Conservation (phyloP, 30 jellyfish, hydroid and myxozoan genomes). For the Aurelia sp. region DNA sequence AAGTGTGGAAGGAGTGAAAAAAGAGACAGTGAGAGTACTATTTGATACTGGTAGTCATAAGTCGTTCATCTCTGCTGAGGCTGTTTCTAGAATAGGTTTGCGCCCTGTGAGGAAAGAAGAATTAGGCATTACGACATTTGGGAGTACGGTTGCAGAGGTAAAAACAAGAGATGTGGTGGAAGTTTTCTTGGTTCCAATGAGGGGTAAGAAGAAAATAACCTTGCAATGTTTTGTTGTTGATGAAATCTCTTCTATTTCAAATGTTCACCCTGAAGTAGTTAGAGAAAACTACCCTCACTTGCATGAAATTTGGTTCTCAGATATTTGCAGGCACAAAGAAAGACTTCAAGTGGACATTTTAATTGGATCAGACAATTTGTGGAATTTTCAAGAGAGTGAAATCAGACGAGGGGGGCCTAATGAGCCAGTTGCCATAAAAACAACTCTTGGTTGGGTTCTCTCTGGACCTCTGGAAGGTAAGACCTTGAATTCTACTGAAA, state of each 20-base stretch:
- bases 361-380: constrained; percentile 45
- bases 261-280: constrained; percentile 24
- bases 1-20: constrained; percentile 43
- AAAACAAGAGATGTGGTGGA: constrained; percentile 63
- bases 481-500: constrained; percentile 28
- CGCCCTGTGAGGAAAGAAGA: constrained; percentile 60
- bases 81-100: constrained; percentile 46
- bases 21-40: constrained; percentile 58
- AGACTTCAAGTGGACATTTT: constrained; percentile 39
- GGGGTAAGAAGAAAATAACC: not conserved
- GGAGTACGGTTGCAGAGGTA: constrained; percentile 39
- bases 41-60: constrained; percentile 63
- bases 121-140: constrained; percentile 49
- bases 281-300: not conserved
- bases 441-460: constrained; percentile 43
- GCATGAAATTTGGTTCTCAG: constrained; percentile 42
- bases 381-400: constrained; percentile 50
- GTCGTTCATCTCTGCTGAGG: constrained; percentile 65
- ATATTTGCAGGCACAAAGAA: constrained; percentile 30
- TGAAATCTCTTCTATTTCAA: constrained; percentile 25
- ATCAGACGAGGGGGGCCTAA: constrained; percentile 14
- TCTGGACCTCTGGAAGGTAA: constrained; percentile 52
- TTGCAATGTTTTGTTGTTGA: constrained; percentile 12
- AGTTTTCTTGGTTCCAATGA: constrained; percentile 7
- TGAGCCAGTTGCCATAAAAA: constrained; percentile 14